phyloP scores from a whole-genome alignment of 2,888 invertebrate genomes.

The Stratiomys singularior region DNA sequence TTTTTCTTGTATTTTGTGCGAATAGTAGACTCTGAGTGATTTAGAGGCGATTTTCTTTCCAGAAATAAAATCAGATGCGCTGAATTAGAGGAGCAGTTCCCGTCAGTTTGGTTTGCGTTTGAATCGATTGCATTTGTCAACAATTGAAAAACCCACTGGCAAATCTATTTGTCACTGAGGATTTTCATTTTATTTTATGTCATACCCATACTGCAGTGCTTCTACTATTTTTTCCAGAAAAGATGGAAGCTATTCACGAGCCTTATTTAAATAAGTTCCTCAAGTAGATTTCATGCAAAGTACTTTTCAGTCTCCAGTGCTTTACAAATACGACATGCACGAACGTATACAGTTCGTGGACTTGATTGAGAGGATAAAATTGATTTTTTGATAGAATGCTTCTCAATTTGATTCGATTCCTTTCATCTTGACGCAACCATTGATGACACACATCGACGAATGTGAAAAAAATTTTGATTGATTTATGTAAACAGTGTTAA shows the following conservation, averaged over 20 bases:
- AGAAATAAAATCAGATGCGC: no score
- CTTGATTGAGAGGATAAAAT: conserved; percentile 43
- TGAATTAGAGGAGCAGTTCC: no score
- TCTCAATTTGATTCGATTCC: conserved; percentile 30
- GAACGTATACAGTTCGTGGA: conserved; percentile 26
- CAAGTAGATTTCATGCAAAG: conserved; percentile 16
- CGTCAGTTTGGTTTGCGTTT: no score
- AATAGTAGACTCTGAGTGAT: no score
- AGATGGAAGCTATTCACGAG: conserved; percentile 28
- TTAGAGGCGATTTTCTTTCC: no score
- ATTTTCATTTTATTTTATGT: conserved; percentile 15
- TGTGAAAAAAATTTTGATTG: conserved; percentile 34
- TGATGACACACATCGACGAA: background rate
- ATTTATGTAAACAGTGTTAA: conserved; percentile 44
- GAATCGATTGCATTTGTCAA: conserved; percentile 1
- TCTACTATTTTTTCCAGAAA: conserved; percentile 1
- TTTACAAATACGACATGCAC: conserved; percentile 35
- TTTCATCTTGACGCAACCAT: conserved; percentile 36
- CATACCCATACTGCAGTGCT: background rate
- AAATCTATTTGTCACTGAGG: background rate
- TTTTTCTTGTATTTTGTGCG: no score
- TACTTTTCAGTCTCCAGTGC: conserved; percentile 33
- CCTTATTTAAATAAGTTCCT: conserved; percentile 34
- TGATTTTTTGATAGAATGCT: conserved; percentile 40
- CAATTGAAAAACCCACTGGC: background rate